phyloP scores from a whole-genome alignment of 2,797 vertebrate species.

The Amazona ochrocephala region DNA sequence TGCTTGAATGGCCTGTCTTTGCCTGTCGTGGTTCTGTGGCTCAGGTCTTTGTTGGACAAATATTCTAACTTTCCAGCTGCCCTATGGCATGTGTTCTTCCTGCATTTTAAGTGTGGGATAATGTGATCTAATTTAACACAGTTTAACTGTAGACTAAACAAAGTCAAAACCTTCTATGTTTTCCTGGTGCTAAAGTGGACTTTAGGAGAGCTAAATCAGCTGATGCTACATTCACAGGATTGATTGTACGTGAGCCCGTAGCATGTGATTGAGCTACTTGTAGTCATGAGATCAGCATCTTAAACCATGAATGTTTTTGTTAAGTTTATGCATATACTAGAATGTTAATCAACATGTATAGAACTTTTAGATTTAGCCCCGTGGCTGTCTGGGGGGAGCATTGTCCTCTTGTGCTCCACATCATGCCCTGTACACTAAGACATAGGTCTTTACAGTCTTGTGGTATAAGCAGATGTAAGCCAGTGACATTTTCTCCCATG shows the following conservation, averaged over 20 bases:
- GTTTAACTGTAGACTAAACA: background rate
- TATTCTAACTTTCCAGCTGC: background rate
- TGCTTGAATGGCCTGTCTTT: background rate
- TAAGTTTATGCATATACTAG: background rate
- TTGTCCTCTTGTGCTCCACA: background rate
- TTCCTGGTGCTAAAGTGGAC: background rate
- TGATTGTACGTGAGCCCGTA: background rate
- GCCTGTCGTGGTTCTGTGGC: background rate
- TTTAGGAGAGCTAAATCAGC: background rate
- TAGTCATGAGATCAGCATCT: background rate
- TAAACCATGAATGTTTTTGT: background rate
- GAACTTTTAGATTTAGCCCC: background rate
- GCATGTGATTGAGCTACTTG: background rate
- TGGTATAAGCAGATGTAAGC: background rate
- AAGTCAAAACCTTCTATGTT: background rate
- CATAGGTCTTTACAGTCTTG: rapidly evolving
- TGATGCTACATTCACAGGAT: background rate
- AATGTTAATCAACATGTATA: background rate
- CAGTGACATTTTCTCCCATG: background rate
- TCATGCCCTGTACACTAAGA: too few relatives aligned
- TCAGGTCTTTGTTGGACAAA: background rate
- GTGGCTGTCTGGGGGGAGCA: background rate
- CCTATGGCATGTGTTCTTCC: background rate
- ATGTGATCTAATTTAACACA: background rate
- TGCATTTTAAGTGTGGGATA: background rate